These are phyloP conservation scores for Melierax canorus DNA, from an alignment of 2,113 vertebrate species.

Conservation along the genomic window DNA sequence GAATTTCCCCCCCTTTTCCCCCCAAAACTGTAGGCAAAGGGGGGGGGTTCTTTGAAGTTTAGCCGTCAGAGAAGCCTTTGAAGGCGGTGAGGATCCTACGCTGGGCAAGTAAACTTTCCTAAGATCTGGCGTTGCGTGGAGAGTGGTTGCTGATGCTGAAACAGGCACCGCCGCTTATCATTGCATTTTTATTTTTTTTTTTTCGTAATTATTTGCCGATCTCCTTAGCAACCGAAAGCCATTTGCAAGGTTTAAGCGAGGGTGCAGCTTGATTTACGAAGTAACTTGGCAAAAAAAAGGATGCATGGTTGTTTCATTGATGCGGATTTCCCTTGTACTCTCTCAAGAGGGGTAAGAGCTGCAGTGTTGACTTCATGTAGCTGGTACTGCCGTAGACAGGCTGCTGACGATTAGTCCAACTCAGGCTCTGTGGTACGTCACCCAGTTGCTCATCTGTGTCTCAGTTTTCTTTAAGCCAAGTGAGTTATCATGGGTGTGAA, in stretches of 20 bases:
- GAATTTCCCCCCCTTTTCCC: not conserved
- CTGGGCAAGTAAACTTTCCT: constrained; percentile 34
- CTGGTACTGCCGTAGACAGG: not conserved
- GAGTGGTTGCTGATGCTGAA: not conserved
- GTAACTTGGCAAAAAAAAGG: not conserved
- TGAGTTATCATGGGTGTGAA: not conserved
- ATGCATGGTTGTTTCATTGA: not conserved
- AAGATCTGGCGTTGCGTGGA: not conserved
- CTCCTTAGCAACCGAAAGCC: constrained; percentile 58
- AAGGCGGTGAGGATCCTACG: not conserved
- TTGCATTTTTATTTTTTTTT: not conserved
- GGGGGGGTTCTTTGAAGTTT: not conserved
- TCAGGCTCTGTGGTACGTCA: not conserved
- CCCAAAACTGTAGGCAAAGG: not conserved
- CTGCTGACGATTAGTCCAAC: not conserved
- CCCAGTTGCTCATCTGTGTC: not conserved
- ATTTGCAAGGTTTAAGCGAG: not conserved
- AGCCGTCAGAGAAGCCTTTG: not conserved
- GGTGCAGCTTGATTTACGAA: not conserved
- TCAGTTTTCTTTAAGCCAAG: not conserved
- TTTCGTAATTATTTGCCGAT: constrained; percentile 36
- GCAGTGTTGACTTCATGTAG: not conserved
- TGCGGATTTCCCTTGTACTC: not conserved
- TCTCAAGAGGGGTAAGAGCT: not conserved
- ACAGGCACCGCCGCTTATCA: not conserved